phyloP scores from a whole-genome alignment of 1,140 invertebrate genomes.

The Aphelenchoides fujianensis region DNA sequence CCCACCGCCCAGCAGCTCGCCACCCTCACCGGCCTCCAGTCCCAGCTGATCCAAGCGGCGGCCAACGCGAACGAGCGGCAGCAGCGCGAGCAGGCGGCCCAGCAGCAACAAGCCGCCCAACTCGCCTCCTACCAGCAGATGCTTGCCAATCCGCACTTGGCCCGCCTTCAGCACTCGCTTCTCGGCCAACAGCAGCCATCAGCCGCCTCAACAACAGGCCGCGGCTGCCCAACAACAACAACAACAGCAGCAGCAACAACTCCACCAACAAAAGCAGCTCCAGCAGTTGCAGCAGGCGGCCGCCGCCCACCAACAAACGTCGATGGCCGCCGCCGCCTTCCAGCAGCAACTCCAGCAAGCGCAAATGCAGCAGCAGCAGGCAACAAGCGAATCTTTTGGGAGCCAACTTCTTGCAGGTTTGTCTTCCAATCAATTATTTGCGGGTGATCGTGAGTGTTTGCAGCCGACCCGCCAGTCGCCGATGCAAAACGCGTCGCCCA shows the following conservation, averaged over 20 bases:
- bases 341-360: no score
- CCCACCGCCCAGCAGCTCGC: no score
- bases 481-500: slow-evolving; percentile 9
- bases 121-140: background rate
- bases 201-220: background rate
- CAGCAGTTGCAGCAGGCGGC: slow-evolving; percentile 9
- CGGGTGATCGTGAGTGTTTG: no score
- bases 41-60: no score
- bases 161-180: no score
- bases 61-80: no score
- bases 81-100: no score
- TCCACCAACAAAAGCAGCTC: background rate
- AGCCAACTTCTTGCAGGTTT: background rate
- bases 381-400: background rate
- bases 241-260: slow-evolving; percentile 9
- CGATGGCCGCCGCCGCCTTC: no score
- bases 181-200: background rate
- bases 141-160: background rate
- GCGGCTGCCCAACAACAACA: background rate
- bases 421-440: background rate
- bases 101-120: background rate
- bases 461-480: background rate
- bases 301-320: no score
- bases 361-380: no score
- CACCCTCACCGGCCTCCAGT: no score